Evolutionary conservation across 2,888 invertebrate species (phyloP).

Genomic region (Xanthorhoe designata): DNA sequence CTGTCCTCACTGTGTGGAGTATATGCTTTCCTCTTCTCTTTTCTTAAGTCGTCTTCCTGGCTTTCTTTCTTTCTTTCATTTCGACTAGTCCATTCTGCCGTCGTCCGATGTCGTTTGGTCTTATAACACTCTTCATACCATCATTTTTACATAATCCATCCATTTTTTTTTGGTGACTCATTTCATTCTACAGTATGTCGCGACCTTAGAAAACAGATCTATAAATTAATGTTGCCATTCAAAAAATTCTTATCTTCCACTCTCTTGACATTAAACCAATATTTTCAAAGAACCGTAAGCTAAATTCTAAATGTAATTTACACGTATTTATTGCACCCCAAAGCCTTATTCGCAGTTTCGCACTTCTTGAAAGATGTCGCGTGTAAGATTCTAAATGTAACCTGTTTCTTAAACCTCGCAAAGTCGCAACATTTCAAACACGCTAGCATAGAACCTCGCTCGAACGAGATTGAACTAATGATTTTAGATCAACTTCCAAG

Average conservation of each 20-base stretch:
- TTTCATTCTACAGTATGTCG: no score
- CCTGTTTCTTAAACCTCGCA: not conserved
- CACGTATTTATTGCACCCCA: not conserved
- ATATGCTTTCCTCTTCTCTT: no score
- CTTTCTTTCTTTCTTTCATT: no score
- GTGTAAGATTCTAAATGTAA: not conserved
- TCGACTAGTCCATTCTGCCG: no score
- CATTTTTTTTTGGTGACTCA: no score
- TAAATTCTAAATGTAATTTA: slow-evolving; percentile 6
- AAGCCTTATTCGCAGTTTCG: not conserved
- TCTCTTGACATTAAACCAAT: not conserved
- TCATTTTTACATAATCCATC: no score
- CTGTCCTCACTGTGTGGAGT: no score
- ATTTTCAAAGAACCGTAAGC: not conserved
- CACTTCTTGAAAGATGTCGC: not conserved
- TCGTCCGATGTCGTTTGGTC: no score
- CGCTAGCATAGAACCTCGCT: not conserved
- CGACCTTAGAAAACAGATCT: no score
- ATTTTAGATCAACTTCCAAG: slow-evolving; percentile 32
- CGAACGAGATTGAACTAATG: slow-evolving; percentile 17
- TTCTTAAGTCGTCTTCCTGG: no score
- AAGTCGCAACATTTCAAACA: slow-evolving; percentile 8
- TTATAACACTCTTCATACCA: no score
- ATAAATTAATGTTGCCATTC: not conserved
- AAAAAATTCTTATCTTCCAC: not conserved